Percentiles rank a stretch among this genome's conserved stretches.
Evolutionary conservation across 2,888 invertebrate species (phyloP).

Genomic region (Hanleya hanleyi): DNA sequence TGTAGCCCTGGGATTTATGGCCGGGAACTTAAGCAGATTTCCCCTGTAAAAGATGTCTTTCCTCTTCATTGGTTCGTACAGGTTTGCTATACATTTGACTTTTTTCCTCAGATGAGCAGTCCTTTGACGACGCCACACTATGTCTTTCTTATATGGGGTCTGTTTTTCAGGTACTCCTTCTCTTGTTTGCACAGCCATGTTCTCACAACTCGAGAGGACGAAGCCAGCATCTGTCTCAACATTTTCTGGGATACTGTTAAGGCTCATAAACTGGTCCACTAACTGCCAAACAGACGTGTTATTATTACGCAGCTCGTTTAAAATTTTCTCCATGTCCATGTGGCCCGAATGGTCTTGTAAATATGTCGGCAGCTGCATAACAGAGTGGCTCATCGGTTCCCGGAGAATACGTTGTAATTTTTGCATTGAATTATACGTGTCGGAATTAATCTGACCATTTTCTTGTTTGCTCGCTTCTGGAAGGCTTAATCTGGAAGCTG

Average conservation of each 20-base stretch:
- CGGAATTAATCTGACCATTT: constrained; percentile 41
- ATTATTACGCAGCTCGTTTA: constrained; percentile 48
- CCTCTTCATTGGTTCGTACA: constrained; percentile 59
- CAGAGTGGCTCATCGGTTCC: constrained; percentile 75
- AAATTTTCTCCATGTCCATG: constrained; percentile 35
- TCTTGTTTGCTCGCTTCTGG: constrained; percentile 37
- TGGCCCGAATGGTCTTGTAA: constrained; percentile 70
- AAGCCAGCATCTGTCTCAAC: neutral
- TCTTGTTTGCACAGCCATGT: no score
- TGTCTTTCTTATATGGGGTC: constrained; percentile 14
- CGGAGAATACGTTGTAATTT: constrained; percentile 23
- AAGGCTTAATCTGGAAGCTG: constrained; percentile 47
- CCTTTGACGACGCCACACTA: constrained; percentile 29
- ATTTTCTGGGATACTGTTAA: neutral
- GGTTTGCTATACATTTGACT: constrained; percentile 6
- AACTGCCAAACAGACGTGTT: constrained; percentile 26
- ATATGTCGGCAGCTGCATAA: constrained; percentile 89
- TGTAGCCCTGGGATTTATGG: constrained; percentile 78
- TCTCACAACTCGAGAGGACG: neutral
- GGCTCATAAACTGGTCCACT: neutral
- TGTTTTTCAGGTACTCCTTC: constrained; percentile 1
- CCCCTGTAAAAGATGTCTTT: constrained; percentile 72
- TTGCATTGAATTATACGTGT: constrained; percentile 14
- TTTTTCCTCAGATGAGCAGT: constrained; percentile 17
- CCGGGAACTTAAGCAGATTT: constrained; percentile 49